Evolutionary conservation across 2,888 invertebrate genomes (phyloP).

Genomic region (Protonemura montana): DNA sequence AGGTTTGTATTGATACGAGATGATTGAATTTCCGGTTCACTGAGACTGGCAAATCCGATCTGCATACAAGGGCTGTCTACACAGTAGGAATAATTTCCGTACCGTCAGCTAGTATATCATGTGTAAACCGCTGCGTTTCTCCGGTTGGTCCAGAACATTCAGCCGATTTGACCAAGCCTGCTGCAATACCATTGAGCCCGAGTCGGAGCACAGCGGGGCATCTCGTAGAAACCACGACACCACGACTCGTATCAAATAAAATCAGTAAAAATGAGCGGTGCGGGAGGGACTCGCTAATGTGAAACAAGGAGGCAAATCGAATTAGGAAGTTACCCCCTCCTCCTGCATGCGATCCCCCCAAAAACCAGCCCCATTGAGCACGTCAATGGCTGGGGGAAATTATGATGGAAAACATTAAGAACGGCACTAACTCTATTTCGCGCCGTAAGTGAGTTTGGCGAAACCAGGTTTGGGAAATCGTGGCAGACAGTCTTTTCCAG

Average conservation of each 20-base stretch:
- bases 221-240: no score
- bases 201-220: no score
- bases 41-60: conserved; percentile 18
- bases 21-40: conserved; percentile 46
- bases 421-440: conserved; percentile 5
- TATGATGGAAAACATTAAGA: conserved; percentile 12
- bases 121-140: neutral
- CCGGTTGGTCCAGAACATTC: no score
- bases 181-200: no score
- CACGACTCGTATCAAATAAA: neutral
- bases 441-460: neutral
- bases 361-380: conserved; percentile 9
- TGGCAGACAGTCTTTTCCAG: neutral
- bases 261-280: neutral
- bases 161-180: no score
- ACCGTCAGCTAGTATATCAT: conserved; percentile 7
- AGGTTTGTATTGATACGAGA: conserved; percentile 32
- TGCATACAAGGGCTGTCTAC: conserved; percentile 14
- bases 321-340: conserved; percentile 13
- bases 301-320: conserved; percentile 19
- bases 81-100: neutral
- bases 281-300: conserved; percentile 13
- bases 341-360: neutral
- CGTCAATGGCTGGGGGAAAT: conserved; percentile 5
- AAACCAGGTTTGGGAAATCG: neutral